Conservation (phyloP, 2,888 invertebrate species). For the Hydroisotoma schaefferi region DNA sequence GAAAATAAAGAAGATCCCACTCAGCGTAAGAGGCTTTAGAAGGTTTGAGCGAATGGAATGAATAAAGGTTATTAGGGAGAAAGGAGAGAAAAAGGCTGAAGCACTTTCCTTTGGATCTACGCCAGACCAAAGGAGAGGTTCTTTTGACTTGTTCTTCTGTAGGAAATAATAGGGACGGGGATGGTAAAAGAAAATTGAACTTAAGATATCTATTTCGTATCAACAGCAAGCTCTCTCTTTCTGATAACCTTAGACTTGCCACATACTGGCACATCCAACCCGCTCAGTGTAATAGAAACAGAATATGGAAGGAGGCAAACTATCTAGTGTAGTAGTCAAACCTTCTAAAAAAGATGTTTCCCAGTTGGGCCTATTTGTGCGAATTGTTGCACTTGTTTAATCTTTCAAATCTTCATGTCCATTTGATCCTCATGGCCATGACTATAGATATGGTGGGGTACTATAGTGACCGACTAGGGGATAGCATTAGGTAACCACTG, state of each 20-base stretch:
- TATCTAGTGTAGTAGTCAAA: neutral
- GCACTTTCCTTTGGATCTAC: conserved; percentile 24
- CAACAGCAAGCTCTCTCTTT: conserved; percentile 13
- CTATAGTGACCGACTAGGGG: too few relatives aligned
- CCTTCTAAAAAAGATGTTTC: neutral
- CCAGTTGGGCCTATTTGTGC: neutral
- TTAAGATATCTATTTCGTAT: conserved; percentile 23
- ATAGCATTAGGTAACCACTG: too few relatives aligned
- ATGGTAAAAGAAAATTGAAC: conserved; percentile 9
- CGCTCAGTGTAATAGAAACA: neutral
- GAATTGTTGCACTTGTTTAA: conserved; percentile 16
- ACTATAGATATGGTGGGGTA: neutral
- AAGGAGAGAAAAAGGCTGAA: conserved; percentile 19
- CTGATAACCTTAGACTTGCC: conserved; percentile 12
- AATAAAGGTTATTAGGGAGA: conserved; percentile 24
- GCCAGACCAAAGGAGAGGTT: conserved; percentile 17
- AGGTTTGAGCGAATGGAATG: conserved; percentile 15
- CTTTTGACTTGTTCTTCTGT: conserved; percentile 6
- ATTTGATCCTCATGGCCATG: neutral
- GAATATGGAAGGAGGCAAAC: neutral
- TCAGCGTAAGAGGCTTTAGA: neutral
- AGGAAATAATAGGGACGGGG: neutral
- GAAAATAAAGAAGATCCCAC: neutral
- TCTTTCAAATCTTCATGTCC: conserved; percentile 10
- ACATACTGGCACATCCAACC: conserved; percentile 2